These are phyloP conservation scores for Megamerina dolium DNA, from an alignment of 2,888 invertebrate species.

Conservation along the genomic window DNA sequence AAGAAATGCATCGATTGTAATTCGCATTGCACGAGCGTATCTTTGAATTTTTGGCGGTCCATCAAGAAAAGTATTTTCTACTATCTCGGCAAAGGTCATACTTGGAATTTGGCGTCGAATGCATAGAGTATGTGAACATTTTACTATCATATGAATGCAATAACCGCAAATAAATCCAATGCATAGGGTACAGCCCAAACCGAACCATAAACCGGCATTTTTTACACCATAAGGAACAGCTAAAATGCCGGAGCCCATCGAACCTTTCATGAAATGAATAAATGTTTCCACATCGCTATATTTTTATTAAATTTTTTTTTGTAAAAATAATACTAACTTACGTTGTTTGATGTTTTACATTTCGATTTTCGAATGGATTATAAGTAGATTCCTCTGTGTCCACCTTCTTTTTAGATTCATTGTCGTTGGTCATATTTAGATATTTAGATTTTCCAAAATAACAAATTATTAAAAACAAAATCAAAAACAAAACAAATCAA, in stretches of 20 bases:
- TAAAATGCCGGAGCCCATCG: constrained; percentile 87
- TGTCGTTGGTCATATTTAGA: no score
- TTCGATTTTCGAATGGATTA: no score
- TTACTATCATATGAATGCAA: constrained; percentile 85
- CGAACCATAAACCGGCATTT: constrained; percentile 81
- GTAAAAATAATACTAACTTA: no score
- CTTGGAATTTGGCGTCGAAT: constrained; percentile 65
- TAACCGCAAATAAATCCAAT: constrained; percentile 85
- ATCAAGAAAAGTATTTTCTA: constrained; percentile 75
- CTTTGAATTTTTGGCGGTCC: constrained; percentile 59
- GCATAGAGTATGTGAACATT: constrained; percentile 68
- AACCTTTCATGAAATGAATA: constrained; percentile 86
- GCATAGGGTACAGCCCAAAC: constrained; percentile 69
- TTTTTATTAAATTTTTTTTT: no score
- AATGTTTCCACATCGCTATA: constrained; percentile 82
- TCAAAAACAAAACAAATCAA: no score
- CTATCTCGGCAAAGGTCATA: constrained; percentile 78
- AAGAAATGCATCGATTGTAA: constrained; percentile 67
- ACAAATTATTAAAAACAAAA: no score
- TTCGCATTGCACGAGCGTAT: constrained; percentile 58
- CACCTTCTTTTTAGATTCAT: no score
- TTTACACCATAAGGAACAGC: constrained; percentile 80
- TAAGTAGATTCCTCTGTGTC: no score
- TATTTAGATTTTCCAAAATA: no score
- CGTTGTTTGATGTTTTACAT: no score